phyloP scores from a whole-genome alignment of 2,797 vertebrate species.

The Lepidocolaptes lacrymiger region DNA sequence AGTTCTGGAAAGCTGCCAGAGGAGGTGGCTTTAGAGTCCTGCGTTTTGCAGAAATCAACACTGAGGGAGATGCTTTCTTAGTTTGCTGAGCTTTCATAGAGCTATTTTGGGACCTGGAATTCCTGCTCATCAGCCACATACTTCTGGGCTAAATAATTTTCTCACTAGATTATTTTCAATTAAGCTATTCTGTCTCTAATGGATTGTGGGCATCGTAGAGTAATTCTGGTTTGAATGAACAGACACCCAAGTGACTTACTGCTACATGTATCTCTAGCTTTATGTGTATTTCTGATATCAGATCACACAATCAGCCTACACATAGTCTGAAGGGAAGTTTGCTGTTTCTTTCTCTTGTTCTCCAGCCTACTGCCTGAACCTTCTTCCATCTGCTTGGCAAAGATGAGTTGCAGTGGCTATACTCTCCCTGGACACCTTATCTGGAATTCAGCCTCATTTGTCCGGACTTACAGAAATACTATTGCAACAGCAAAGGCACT shows the following conservation, averaged over 20 bases:
- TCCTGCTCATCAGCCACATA: not conserved
- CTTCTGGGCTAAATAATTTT: not conserved
- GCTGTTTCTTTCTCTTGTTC: not conserved
- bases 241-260: not conserved
- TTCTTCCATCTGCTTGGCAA: not conserved
- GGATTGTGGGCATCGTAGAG: not conserved
- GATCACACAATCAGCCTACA: not conserved
- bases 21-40: not conserved
- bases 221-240: conserved; percentile 20
- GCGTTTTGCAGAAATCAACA: not conserved
- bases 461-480: not conserved
- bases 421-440: not conserved
- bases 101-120: conserved; percentile 12
- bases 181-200: not conserved
- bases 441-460: not conserved
- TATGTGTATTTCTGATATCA: not conserved
- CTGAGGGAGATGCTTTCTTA: not conserved
- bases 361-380: not conserved
- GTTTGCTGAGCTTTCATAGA: not conserved
- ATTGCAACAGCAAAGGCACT: not conserved
- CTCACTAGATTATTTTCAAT: conserved; percentile 20
- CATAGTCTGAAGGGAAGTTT: not conserved
- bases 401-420: not conserved
- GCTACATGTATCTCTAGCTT: not conserved
- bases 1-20: not conserved